Evolutionary conservation across 2,888 invertebrate genomes (phyloP).

Genomic region (Zaprionus bogoriensis): DNA sequence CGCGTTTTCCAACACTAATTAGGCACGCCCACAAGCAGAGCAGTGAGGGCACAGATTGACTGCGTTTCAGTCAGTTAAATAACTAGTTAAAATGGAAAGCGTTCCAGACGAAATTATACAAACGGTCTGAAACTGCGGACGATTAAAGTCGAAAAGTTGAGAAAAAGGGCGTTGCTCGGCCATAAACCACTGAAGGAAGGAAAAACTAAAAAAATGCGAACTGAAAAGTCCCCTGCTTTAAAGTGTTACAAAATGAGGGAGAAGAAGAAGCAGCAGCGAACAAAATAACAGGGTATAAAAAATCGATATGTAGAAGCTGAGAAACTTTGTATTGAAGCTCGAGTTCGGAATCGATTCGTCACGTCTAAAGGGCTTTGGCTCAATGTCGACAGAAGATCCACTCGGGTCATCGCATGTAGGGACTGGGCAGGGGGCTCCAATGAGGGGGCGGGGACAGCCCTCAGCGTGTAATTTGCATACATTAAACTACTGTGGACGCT

Average conservation of each 20-base stretch:
- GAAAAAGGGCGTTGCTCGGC: constrained; percentile 68
- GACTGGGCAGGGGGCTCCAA: not conserved
- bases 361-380: constrained; percentile 71
- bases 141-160: constrained; percentile 74
- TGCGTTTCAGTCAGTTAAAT: constrained; percentile 12
- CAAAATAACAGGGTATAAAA: not conserved
- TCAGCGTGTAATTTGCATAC: constrained; percentile 72
- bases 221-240: constrained; percentile 18
- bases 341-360: constrained; percentile 72
- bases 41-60: constrained; percentile 35
- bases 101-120: constrained; percentile 54
- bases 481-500: constrained; percentile 72
- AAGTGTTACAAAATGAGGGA: constrained; percentile 53
- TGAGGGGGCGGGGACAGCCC: constrained; percentile 14
- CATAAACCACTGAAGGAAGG: too few relatives aligned
- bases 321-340: constrained; percentile 53
- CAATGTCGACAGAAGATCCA: constrained; percentile 64
- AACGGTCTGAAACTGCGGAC: constrained; percentile 43
- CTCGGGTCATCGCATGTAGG: constrained; percentile 7
- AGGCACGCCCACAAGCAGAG: constrained; percentile 67
- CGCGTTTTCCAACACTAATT: constrained; percentile 75
- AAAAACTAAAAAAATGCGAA: constrained; percentile 19
- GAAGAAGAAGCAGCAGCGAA: not conserved
- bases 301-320: not conserved
- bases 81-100: constrained; percentile 67